These are phyloP conservation scores for Tapirus indicus DNA, from an alignment of 2,797 vertebrate species.

Conservation along the genomic window DNA sequence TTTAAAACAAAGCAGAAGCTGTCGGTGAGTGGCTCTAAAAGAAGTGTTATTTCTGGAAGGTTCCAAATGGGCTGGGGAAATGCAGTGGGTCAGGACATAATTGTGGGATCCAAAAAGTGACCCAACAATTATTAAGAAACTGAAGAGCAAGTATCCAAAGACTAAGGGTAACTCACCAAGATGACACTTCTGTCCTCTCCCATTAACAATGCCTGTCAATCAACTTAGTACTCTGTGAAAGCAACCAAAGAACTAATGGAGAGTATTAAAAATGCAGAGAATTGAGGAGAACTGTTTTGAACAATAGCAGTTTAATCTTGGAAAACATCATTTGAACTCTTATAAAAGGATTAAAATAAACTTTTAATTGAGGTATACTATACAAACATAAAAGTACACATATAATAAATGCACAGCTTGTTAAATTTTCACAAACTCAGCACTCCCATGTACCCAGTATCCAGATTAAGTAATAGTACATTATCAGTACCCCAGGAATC, in stretches of 20 bases:
- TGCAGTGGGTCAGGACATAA: neutral
- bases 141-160: neutral
- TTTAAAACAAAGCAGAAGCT: constrained; percentile 52
- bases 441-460: neutral
- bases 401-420: constrained; percentile 17
- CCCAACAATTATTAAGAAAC: neutral
- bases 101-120: neutral
- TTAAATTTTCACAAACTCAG: constrained; percentile 35
- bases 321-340: constrained; percentile 51
- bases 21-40: constrained; percentile 17
- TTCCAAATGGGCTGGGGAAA: constrained; percentile 19
- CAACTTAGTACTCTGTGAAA: neutral
- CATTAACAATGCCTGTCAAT: neutral
- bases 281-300: neutral
- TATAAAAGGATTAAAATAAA: constrained; percentile 19
- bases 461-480: neutral
- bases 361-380: neutral
- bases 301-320: constrained; percentile 36
- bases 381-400: neutral
- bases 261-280: neutral
- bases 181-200: neutral
- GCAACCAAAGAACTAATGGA: neutral
- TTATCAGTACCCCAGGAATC: neutral
- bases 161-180: neutral
- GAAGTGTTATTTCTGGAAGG: constrained; percentile 24